These are phyloP conservation scores for Pantala flavescens DNA, from an alignment of 1,140 invertebrate genomes.

Conservation along the genomic window DNA sequence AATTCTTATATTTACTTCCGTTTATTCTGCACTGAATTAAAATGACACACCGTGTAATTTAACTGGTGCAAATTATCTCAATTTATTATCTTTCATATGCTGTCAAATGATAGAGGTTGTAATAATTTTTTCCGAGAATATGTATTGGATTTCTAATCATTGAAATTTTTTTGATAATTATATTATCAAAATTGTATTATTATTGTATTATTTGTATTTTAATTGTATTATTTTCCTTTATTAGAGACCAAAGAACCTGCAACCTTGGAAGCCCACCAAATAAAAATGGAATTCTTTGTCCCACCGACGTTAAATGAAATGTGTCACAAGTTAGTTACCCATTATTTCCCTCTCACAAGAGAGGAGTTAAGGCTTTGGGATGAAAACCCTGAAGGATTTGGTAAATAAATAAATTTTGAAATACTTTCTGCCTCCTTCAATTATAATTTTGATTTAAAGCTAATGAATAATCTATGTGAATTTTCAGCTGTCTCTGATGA, in stretches of 20 bases:
- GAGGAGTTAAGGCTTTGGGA: constrained; percentile 83
- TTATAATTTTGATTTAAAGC: constrained; percentile 1
- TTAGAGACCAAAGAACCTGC: constrained; percentile 39
- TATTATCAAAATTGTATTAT: no score
- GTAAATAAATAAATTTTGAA: constrained; percentile 32
- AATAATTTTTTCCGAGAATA: no score
- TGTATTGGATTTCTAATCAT: no score
- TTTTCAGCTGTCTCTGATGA: constrained; percentile 60
- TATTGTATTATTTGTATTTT: no score
- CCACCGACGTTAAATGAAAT: constrained; percentile 59
- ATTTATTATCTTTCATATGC: no score
- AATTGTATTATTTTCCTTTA: constrained; percentile 21
- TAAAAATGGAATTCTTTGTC: constrained; percentile 64
- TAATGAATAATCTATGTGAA: constrained; percentile 15
- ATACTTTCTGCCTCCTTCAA: background rate
- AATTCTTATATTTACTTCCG: no score
- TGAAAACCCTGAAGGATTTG: constrained; percentile 79
- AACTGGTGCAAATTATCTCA: no score
- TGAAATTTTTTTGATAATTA: no score
- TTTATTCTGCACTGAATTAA: no score
- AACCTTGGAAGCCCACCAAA: constrained; percentile 50
- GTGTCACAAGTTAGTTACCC: constrained; percentile 68
- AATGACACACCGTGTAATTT: no score
- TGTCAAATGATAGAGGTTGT: no score
- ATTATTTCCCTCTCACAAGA: constrained; percentile 76